A percentile compares a stretch with the other conserved stretches of the same genome.
Evolutionary conservation across 2,797 vertebrate genomes (phyloP).

Genomic region (Clarias platycephalus): DNA sequence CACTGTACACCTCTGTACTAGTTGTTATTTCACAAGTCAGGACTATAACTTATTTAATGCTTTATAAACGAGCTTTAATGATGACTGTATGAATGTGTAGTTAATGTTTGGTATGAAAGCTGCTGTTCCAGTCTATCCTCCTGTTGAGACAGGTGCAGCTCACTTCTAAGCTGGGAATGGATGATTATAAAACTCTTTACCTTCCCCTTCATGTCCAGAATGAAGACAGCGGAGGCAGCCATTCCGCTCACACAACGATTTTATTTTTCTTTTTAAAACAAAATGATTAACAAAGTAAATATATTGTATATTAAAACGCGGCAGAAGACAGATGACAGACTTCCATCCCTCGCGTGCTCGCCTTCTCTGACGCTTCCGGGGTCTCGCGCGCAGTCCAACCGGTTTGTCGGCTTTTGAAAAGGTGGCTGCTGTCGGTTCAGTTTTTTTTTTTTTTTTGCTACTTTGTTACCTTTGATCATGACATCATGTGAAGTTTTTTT

Average conservation of each 20-base stretch:
- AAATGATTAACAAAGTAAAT: neutral
- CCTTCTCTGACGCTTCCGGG: slow-evolving; percentile 60
- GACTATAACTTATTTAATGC: neutral
- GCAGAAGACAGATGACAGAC: slow-evolving; percentile 25
- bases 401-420: slow-evolving; percentile 64
- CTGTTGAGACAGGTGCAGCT: slow-evolving; percentile 36
- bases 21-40: neutral
- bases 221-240: slow-evolving; percentile 81
- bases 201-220: slow-evolving; percentile 83
- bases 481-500: neutral
- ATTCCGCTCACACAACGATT: slow-evolving; percentile 56
- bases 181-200: slow-evolving; percentile 64
- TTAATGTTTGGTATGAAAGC: neutral
- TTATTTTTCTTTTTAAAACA: neutral
- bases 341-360: slow-evolving; percentile 43
- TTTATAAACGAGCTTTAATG: neutral
- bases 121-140: no score
- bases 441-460: neutral
- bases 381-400: slow-evolving; percentile 56
- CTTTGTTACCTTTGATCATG: neutral
- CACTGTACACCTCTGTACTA: neutral
- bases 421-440: slow-evolving; percentile 10
- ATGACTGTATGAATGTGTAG: neutral
- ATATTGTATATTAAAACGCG: neutral
- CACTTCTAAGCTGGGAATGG: slow-evolving; percentile 1